Base-by-base conservation (phyloP, 35 echinoderm and acorn worm genomes). In the Acanthaster planci region DNA sequence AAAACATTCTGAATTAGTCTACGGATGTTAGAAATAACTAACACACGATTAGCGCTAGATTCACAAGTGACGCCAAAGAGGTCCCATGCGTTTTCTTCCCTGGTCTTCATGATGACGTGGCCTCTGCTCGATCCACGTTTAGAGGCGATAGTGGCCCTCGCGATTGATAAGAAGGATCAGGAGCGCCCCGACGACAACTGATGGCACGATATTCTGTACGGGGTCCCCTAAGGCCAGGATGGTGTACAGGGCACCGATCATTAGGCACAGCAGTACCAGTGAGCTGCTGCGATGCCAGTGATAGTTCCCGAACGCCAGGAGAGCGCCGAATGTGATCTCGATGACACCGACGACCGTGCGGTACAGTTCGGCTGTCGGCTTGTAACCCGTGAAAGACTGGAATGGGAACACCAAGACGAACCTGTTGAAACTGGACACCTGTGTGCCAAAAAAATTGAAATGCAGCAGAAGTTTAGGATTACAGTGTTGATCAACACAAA, bases 361-460 rank as follows among this genome's bases (percentile, higher is more conserved):
- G 55, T 91, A 95, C 85, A 95, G 60, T 29, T 89, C 89, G 1
- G 93, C 84, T 38, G 89, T 34, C 16, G 81, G 84, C 42, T 90
- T 39, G 38, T 91, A 64, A 18, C 93, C 93, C 10, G 90, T 38
- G 64, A 72, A 72, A n/a, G 64, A 54, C 37, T 85, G 80, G 34
- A 95, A 85, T 26, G 92, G 93, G 88, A 95, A 95, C 53, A 95
- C 93, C 22, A 12, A 22, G 3, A 80, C 57, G 56, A 81, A 91
- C 19, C 84, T 21, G 52, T 80, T 56, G 60, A 91, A 86, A 18
- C 60, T 51, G 31, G 89, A 91, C 8, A 60, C 53, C 89, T 91
- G 68, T 5, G 40, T 3, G 40, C 22, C 76, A 57, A 79, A 21
- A 79, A 42, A 39, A 57, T 56, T 2, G 21, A 72, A 29, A 47